Percentiles rank a stretch among this genome's conserved stretches.
Evolutionary conservation across 1,140 invertebrate species (phyloP).

Genomic region (Cherax quadricarinatus): DNA sequence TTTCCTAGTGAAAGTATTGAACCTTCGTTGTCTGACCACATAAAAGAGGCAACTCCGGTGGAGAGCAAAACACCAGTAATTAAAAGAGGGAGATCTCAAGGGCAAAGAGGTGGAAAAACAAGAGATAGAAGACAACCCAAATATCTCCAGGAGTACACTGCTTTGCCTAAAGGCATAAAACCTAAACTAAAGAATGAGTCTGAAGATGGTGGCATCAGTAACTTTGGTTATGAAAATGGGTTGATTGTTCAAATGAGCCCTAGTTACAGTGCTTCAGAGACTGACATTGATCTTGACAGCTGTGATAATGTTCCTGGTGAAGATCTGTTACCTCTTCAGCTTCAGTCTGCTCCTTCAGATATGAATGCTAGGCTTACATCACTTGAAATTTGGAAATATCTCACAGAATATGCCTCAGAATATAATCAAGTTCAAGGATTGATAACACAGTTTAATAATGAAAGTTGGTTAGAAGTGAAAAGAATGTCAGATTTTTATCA

Average conservation of each 20-base stretch:
- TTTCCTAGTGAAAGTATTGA: neutral
- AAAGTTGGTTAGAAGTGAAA: constrained; percentile 59
- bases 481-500: constrained; percentile 57
- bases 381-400: constrained; percentile 46
- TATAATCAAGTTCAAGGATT: constrained; percentile 36
- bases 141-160: neutral
- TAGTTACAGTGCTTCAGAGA: neutral
- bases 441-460: constrained; percentile 56
- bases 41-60: neutral
- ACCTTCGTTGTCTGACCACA: neutral
- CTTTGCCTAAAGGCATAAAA: neutral
- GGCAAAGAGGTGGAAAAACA: neutral
- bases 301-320: neutral
- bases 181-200: neutral
- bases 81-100: constrained; percentile 30
- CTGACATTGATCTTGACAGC: neutral
- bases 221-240: constrained; percentile 45
- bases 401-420: constrained; percentile 54
- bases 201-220: constrained; percentile 25
- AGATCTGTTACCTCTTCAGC: constrained; percentile 7
- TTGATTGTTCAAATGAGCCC: constrained; percentile 36
- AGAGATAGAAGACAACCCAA: constrained; percentile 14
- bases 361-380: constrained; percentile 25
- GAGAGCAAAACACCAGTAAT: neutral
- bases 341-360: constrained; percentile 33